Evolutionary conservation across 1,140 invertebrate genomes (phyloP).

Genomic region (Capitella teleta): DNA sequence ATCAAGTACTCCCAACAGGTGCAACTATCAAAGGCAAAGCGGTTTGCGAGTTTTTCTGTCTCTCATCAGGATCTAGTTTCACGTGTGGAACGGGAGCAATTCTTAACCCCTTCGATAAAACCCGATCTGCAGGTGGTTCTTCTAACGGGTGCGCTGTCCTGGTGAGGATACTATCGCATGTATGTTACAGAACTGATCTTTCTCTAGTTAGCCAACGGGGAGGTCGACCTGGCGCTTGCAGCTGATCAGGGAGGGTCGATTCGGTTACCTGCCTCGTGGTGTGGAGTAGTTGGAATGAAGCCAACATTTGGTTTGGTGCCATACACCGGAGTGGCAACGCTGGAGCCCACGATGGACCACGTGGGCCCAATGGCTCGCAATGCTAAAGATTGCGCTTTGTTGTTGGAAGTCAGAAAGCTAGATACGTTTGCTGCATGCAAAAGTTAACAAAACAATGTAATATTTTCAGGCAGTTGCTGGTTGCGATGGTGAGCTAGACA

Average conservation of each 20-base stretch:
- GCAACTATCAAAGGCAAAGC: background rate
- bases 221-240: conserved; percentile 29
- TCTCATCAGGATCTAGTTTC: background rate
- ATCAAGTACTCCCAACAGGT: too few relatives aligned
- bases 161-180: too few relatives aligned
- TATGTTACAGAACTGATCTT: too few relatives aligned
- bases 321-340: conserved; percentile 29
- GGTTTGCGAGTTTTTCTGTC: background rate
- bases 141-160: background rate
- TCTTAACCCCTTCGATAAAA: background rate
- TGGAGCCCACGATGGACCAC: background rate
- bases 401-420: conserved; percentile 8
- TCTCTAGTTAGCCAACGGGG: conserved; percentile 17
- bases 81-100: background rate
- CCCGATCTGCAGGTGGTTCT: background rate
- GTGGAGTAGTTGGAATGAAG: conserved; percentile 35
- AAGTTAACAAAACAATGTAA: background rate
- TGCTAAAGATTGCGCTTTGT: conserved; percentile 1
- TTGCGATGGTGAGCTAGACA: background rate
- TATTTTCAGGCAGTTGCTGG: background rate
- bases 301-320: conserved; percentile 35
- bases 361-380: conserved; percentile 2
- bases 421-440: too few relatives aligned
- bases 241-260: conserved; percentile 31
- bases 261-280: conserved; percentile 29